Percentiles rank a stretch among this genome's conserved stretches.
Evolutionary conservation across 1,140 invertebrate species (phyloP).

Genomic region (Megalonaias nervosa): DNA sequence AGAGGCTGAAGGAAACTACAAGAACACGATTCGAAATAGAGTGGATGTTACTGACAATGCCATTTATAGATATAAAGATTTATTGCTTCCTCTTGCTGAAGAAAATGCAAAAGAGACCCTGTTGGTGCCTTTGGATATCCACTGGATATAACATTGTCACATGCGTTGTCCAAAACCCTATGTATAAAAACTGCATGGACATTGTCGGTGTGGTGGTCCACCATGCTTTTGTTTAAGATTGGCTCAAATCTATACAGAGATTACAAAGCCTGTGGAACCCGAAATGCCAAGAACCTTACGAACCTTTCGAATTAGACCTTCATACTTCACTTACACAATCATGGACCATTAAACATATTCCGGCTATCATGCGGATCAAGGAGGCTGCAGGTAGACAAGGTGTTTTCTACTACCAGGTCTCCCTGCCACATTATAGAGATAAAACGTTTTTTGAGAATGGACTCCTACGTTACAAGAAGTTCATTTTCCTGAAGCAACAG

Average conservation of each 20-base stretch:
- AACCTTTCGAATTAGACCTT: constrained; percentile 52
- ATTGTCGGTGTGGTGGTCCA: constrained; percentile 68
- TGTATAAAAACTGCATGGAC: constrained; percentile 67
- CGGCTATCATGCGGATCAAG: constrained; percentile 67
- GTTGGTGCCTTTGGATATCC: constrained; percentile 73
- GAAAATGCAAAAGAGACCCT: constrained; percentile 53
- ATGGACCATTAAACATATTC: constrained; percentile 22
- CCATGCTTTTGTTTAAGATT: no score
- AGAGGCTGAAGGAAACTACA: no score
- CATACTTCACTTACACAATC: constrained; percentile 2
- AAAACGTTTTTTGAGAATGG: constrained; percentile 69
- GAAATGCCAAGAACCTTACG: constrained; percentile 43
- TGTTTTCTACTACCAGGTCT: constrained; percentile 71
- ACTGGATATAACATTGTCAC: constrained; percentile 75
- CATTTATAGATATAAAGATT: constrained; percentile 71
- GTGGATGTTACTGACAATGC: constrained; percentile 31
- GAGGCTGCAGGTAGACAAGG: constrained; percentile 69
- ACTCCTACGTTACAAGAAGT: constrained; percentile 72
- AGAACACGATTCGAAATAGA: no score
- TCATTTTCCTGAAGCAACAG: constrained; percentile 69
- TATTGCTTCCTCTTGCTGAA: constrained; percentile 72
- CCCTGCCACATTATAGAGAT: constrained; percentile 72
- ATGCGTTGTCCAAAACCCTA: constrained; percentile 71
- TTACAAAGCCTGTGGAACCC: constrained; percentile 52
- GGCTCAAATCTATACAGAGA: constrained; percentile 15